Evolutionary conservation across 2,797 vertebrate genomes (phyloP).

Genomic region (Orientallactaga sibirica): DNA sequence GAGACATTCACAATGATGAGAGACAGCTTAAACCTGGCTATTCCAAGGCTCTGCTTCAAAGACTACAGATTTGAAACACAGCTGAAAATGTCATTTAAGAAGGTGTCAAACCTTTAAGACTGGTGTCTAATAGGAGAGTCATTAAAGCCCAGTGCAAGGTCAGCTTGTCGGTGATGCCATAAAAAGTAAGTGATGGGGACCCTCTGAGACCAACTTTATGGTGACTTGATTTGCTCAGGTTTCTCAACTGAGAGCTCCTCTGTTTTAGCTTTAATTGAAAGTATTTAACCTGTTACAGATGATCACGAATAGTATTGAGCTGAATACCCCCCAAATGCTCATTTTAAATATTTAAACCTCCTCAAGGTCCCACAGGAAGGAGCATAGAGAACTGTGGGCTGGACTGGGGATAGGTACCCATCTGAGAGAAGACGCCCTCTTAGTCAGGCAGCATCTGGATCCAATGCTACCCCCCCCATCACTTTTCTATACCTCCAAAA

Average conservation of each 20-base stretch:
- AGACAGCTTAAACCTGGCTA: not conserved
- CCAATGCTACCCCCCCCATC: not conserved
- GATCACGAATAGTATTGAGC: not conserved
- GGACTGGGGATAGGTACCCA: not conserved
- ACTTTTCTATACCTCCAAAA: not conserved
- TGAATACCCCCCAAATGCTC: conserved; percentile 47
- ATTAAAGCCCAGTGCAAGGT: conserved; percentile 18
- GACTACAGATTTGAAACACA: not conserved
- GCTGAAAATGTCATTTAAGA: not conserved
- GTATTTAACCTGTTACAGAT: conserved; percentile 62
- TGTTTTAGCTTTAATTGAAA: conserved; percentile 66
- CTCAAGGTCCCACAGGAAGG: not conserved
- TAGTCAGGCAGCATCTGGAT: fast-evolving
- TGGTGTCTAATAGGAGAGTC: not conserved
- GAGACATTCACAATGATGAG: not conserved
- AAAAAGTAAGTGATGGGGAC: not conserved
- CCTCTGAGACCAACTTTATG: conserved; percentile 20
- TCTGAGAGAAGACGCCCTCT: not conserved
- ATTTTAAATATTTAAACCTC: conserved; percentile 33
- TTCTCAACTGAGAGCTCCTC: conserved; percentile 61
- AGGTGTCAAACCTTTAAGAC: not conserved
- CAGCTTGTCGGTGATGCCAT: not conserved
- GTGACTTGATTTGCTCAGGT: conserved; percentile 1
- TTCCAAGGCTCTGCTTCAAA: not conserved
- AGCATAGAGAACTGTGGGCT: not conserved